Evolutionary conservation across 2,113 vertebrate genomes (phyloP).

Genomic region (Dipodomys ordii): DNA sequence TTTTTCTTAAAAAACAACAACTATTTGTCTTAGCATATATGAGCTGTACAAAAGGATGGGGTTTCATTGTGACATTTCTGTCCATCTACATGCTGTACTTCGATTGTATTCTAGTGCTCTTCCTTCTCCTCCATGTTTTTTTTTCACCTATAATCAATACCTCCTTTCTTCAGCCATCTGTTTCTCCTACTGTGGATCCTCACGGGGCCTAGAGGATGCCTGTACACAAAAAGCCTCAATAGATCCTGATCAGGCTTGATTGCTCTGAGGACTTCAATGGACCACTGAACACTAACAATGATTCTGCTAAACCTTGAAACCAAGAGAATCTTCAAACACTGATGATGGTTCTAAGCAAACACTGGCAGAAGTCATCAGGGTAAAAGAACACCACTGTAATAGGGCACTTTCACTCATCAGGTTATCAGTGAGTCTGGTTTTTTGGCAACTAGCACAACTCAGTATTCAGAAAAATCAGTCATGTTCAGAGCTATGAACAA

Average conservation of each 20-base stretch:
- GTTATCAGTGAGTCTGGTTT: background rate
- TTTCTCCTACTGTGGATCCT: background rate
- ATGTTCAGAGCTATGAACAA: background rate
- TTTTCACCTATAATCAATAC: background rate
- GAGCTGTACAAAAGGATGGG: too few species aligned
- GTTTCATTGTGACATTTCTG: too few species aligned
- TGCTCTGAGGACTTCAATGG: background rate
- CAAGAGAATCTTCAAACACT: background rate
- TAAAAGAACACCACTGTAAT: background rate
- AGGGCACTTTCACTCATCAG: conserved; percentile 11
- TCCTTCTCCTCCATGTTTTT: too few species aligned
- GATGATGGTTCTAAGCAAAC: background rate
- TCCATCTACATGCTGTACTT: too few species aligned
- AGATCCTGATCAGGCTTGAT: background rate
- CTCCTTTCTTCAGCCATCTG: background rate
- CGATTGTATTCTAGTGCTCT: too few species aligned
- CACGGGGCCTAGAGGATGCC: background rate
- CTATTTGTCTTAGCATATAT: too few species aligned
- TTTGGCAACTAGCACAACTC: background rate
- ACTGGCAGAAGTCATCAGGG: conserved; percentile 30
- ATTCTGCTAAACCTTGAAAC: conserved; percentile 1
- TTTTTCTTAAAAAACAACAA: background rate
- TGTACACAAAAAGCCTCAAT: background rate
- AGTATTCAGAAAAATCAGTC: conserved; percentile 22
- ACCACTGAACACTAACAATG: background rate